phyloP scores from a whole-genome alignment of 2,888 invertebrate species.

The Pharmacophagus antenor region DNA sequence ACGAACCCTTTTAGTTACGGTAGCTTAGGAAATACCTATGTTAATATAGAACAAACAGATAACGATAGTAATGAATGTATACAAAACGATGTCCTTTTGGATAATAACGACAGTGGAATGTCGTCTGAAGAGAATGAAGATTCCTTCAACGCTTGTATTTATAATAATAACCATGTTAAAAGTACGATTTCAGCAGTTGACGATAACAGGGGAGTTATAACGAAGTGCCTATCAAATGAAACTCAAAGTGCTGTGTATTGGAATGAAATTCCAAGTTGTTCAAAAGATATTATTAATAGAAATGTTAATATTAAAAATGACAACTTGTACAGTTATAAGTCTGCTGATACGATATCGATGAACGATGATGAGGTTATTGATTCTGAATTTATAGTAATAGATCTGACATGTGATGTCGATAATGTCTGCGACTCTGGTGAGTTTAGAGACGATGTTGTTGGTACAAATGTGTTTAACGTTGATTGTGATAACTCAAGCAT shows the following conservation, averaged over 20 bases:
- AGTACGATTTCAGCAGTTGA: conserved; percentile 49
- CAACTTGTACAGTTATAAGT: conserved; percentile 39
- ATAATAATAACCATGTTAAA: conserved; percentile 45
- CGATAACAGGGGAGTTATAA: conserved; percentile 54
- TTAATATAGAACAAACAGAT: conserved; percentile 43
- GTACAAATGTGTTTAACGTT: conserved; percentile 55
- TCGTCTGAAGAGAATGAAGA: conserved; percentile 75
- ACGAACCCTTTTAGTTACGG: conserved; percentile 57
- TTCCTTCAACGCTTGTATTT: conserved; percentile 52
- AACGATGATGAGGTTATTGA: conserved; percentile 37
- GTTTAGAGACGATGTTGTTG: conserved; percentile 43
- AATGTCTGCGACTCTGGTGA: conserved; percentile 47
- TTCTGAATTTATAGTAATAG: conserved; percentile 71
- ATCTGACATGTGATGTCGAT: conserved; percentile 66
- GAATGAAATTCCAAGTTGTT: conserved; percentile 78
- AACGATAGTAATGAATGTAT: conserved; percentile 34
- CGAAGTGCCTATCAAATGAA: conserved; percentile 73
- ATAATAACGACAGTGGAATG: conserved; percentile 66
- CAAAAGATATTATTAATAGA: conserved; percentile 59
- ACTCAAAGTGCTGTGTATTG: conserved; percentile 58
- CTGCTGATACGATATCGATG: conserved; percentile 32
- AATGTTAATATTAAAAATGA: conserved; percentile 50
- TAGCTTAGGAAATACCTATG: conserved; percentile 63
- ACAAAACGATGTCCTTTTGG: conserved; percentile 36
- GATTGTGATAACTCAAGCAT: conserved; percentile 64